phyloP scores from a whole-genome alignment of 2,888 invertebrate genomes.

The Clanis bilineata region DNA sequence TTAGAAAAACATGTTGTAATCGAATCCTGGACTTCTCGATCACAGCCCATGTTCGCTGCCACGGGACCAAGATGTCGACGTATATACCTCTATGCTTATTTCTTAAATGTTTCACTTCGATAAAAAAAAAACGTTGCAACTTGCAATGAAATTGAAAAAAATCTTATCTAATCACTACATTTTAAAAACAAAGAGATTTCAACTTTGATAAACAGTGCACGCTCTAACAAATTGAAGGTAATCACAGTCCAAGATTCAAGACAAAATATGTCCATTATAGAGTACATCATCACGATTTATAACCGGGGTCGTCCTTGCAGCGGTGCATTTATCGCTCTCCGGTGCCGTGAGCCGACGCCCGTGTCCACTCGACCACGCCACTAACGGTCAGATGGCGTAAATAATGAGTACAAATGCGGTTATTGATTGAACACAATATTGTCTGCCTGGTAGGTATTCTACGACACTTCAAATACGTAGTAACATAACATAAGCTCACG shows the following conservation, averaged over 20 bases:
- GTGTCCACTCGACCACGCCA: conserved; percentile 34
- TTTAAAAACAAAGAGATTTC: background rate
- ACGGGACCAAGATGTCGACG: too few species aligned
- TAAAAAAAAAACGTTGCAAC: too few species aligned
- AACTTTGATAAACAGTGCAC: conserved; percentile 7
- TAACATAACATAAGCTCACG: too few species aligned
- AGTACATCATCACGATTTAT: conserved; percentile 33
- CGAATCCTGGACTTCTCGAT: too few species aligned
- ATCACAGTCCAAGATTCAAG: conserved; percentile 25
- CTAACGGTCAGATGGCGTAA: conserved; percentile 38
- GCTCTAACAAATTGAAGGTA: conserved; percentile 25
- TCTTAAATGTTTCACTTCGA: too few species aligned
- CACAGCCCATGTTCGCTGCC: too few species aligned
- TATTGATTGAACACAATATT: conserved; percentile 26
- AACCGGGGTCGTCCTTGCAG: conserved; percentile 27
- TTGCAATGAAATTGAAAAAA: background rate
- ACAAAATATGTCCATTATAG: conserved; percentile 35
- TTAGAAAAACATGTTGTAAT: too few species aligned
- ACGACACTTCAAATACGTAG: background rate
- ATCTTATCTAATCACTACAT: background rate
- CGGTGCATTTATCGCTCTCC: conserved; percentile 32
- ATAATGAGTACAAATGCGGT: conserved; percentile 34
- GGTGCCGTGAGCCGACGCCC: conserved; percentile 29
- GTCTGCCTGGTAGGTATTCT: background rate
- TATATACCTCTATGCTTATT: too few species aligned